Evolutionary conservation across 2,113 vertebrate genomes (phyloP).

Genomic region (Sapajus apella): DNA sequence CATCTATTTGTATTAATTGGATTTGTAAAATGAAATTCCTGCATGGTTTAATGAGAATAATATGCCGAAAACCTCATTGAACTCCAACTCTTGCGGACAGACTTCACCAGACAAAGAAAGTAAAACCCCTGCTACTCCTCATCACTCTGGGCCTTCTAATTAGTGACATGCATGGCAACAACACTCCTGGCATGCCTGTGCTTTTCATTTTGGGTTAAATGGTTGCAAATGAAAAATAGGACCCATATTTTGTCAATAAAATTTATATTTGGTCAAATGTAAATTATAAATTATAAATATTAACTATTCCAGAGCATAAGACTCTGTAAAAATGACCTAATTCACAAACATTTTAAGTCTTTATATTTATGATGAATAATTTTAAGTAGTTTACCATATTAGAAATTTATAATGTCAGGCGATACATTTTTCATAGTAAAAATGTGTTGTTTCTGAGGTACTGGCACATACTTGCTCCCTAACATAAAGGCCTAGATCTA

Average conservation of each 20-base stretch:
- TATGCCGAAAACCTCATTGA: constrained; percentile 3
- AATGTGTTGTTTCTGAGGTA: not conserved
- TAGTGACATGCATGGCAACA: not conserved
- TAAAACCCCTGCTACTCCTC: not conserved
- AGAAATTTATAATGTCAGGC: constrained; percentile 12
- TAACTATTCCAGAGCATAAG: not conserved
- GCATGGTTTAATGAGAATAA: constrained; percentile 40
- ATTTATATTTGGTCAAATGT: not conserved
- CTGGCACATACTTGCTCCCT: not conserved
- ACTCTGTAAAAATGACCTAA: not conserved
- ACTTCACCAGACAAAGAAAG: not conserved
- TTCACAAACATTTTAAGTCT: not conserved
- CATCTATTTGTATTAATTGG: constrained; percentile 31
- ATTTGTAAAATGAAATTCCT: constrained; percentile 42
- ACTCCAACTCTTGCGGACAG: not conserved
- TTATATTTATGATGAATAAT: constrained; percentile 4
- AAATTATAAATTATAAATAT: too few relatives aligned
- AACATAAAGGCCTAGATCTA: not conserved
- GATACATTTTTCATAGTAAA: constrained; percentile 5
- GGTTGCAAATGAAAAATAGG: not conserved
- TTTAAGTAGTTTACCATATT: not conserved
- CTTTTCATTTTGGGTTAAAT: not conserved
- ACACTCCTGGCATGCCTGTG: too few relatives aligned
- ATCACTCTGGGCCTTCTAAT: not conserved
- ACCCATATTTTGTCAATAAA: not conserved